A percentile compares a stretch with the other conserved stretches of the same genome.
Conservation (phyloP, 2,888 invertebrate genomes). For the Andrena camellia region DNA sequence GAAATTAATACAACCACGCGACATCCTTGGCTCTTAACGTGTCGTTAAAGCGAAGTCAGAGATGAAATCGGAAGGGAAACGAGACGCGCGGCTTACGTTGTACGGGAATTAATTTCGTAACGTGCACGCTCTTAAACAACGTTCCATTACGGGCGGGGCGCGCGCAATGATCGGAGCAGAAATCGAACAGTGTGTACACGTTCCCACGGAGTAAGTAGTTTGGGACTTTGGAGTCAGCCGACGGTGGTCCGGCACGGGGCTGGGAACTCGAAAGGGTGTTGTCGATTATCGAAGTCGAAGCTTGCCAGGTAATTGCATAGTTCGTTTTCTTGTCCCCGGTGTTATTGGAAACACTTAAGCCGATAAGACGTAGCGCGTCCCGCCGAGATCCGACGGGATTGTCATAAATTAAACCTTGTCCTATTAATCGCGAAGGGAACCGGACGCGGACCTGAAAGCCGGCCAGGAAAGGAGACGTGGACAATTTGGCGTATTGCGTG, state of each 20-base stretch:
- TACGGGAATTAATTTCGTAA: constrained; percentile 40
- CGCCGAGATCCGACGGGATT: constrained; percentile 20
- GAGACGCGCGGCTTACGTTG: constrained; percentile 2
- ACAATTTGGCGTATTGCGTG: background rate
- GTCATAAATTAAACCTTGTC: constrained; percentile 43
- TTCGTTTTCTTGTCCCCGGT: constrained; percentile 70
- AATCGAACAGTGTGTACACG: constrained; percentile 59
- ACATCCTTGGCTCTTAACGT: too few species aligned
- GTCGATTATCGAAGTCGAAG: constrained; percentile 75
- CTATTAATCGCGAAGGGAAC: background rate
- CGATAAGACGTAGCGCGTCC: constrained; percentile 43
- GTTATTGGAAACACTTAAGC: constrained; percentile 69
- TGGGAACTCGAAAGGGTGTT: constrained; percentile 69
- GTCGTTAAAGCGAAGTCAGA: background rate
- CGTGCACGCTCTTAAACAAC: constrained; percentile 36
- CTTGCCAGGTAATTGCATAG: constrained; percentile 74
- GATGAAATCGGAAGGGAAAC: constrained; percentile 4
- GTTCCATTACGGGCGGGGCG: constrained; percentile 52
- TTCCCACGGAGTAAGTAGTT: constrained; percentile 72
- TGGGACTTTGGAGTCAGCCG: constrained; percentile 62
- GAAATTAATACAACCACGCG: too few species aligned
- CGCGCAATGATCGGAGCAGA: constrained; percentile 65
- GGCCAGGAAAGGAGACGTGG: background rate
- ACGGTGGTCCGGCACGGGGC: constrained; percentile 47
- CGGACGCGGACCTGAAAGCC: too few species aligned